A percentile compares a stretch with the other conserved stretches of the same genome.
These are phyloP conservation scores for Chydorus sphaericus DNA, from an alignment of 2,888 invertebrate species.

Conservation along the genomic window DNA sequence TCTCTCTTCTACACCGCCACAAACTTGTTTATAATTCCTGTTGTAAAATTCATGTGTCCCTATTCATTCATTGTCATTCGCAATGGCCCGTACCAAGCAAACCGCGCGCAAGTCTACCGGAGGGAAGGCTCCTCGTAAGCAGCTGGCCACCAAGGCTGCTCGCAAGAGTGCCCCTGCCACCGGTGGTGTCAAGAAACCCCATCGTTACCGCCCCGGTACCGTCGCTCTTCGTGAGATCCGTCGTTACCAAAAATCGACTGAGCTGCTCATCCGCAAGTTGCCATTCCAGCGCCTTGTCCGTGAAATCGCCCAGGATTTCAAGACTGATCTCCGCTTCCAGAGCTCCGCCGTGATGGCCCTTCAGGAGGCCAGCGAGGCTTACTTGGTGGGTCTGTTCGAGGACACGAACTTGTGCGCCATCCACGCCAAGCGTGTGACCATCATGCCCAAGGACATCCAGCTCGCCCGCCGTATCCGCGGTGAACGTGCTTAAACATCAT, in stretches of 20 bases:
- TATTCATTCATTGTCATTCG: background rate
- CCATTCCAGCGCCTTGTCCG: slow-evolving; percentile 34
- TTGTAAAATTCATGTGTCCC: background rate
- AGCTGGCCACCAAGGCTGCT: slow-evolving; percentile 82
- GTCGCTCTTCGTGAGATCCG: slow-evolving; percentile 37
- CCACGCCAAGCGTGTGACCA: slow-evolving; percentile 91
- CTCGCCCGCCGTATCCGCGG: slow-evolving; percentile 41
- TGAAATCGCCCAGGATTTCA: slow-evolving; percentile 31
- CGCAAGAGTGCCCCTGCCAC: slow-evolving; percentile 49
- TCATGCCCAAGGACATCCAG: slow-evolving; percentile 97
- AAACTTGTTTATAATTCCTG: background rate
- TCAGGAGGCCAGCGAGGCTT: slow-evolving; percentile 77
- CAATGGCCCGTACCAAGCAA: slow-evolving; percentile 94
- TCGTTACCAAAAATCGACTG: slow-evolving; percentile 37
- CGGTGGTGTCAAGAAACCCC: slow-evolving; percentile 37
- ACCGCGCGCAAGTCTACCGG: slow-evolving; percentile 94
- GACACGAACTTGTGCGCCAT: slow-evolving; percentile 96
- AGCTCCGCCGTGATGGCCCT: slow-evolving; percentile 15
- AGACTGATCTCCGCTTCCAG: slow-evolving; percentile 17
- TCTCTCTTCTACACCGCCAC: too few relatives aligned
- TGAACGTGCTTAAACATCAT: slow-evolving; percentile 11
- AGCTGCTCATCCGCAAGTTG: slow-evolving; percentile 35
- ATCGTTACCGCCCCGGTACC: slow-evolving; percentile 35
- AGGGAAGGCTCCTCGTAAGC: slow-evolving; percentile 92
- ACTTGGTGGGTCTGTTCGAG: slow-evolving; percentile 87